Base-by-base conservation (phyloP, 2,113 vertebrate genomes). In the Tyrannus savana region DNA sequence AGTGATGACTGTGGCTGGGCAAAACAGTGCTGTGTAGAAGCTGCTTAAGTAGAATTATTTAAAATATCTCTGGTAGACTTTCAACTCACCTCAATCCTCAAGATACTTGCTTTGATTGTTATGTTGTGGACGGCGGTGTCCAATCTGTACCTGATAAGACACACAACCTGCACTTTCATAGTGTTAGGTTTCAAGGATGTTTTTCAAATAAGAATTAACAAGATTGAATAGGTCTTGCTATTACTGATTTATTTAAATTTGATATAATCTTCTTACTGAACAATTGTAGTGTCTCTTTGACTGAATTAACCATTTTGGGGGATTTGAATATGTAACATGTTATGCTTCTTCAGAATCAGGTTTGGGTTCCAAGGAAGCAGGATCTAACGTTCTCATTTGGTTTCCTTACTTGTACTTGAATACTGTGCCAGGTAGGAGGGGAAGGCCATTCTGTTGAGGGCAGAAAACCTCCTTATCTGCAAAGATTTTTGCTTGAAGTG, bases 221-320 rank as follows among this genome's bases (percentile, higher is more conserved):
- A 55, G 10, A 55, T 90, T 74, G 15, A 56, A 42, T 64, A 49
- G 7, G 3, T 47, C 50, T 86, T 90, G 10, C 23, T 82, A 14
- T 52, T 59, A 59, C 14, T 37, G 59, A 53, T 13, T 69, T 64
- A 41, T 25, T 76, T 87, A 35, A 88, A 46, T 31, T 21, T 86
- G 16, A 33, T 31, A 18, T 33, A 41, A 16, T 76, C 7, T 30
- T 50, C 16, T 37, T 44, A 15, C 5, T n/a, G 49, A 78, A 33
- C 0, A 2, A 25, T 19, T 31, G n/a, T 24, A 58, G 17, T 4
- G 2, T 35, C 1, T 5, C 77, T 87, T 63, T 72, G 49, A 28
- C 30, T 76, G 49, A 44, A 52, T 72, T 75, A 75, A 63, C 27
- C 7, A 12, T n/a, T 72, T 55, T 12, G 7, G 55, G 59, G 33